Conservation (phyloP, 2,888 invertebrate species). For the Caenorhabditis imperialis region DNA sequence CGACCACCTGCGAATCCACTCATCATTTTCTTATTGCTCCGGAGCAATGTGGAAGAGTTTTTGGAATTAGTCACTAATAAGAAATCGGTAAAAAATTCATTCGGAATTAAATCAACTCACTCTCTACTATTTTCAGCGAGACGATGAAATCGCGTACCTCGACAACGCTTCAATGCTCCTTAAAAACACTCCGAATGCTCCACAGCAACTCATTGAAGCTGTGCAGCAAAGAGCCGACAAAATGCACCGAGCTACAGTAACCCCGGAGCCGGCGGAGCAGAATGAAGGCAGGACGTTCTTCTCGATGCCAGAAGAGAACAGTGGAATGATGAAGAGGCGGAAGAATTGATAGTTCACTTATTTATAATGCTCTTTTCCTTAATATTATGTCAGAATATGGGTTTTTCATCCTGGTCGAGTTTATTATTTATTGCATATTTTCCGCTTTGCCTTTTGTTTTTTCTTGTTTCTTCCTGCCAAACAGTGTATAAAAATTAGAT, state of each 20-base stretch:
- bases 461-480: too few species aligned
- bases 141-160: conserved; percentile 59
- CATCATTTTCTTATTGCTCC: conserved; percentile 39
- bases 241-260: conserved; percentile 43
- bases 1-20: conserved; percentile 53
- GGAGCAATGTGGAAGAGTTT: conserved; percentile 50
- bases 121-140: conserved; percentile 49
- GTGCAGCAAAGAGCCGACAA: conserved; percentile 27
- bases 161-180: conserved; percentile 36
- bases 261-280: conserved; percentile 24
- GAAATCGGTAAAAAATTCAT: conserved; percentile 49
- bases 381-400: conserved; percentile 19
- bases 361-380: background rate
- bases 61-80: conserved; percentile 56
- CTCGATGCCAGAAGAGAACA: conserved; percentile 4
- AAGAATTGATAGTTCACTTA: conserved; percentile 17
- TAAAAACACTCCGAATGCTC: conserved; percentile 48
- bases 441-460: background rate
- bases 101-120: background rate
- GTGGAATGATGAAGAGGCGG: conserved; percentile 42
- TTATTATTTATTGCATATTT: conserved; percentile 40
- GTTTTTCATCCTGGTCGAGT: conserved; percentile 39
- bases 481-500: too few species aligned
- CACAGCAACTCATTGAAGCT: conserved; percentile 24
- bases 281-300: conserved; percentile 17